These are phyloP conservation scores for Corapipo altera DNA, from an alignment of 2,113 vertebrate genomes.

Conservation along the genomic window DNA sequence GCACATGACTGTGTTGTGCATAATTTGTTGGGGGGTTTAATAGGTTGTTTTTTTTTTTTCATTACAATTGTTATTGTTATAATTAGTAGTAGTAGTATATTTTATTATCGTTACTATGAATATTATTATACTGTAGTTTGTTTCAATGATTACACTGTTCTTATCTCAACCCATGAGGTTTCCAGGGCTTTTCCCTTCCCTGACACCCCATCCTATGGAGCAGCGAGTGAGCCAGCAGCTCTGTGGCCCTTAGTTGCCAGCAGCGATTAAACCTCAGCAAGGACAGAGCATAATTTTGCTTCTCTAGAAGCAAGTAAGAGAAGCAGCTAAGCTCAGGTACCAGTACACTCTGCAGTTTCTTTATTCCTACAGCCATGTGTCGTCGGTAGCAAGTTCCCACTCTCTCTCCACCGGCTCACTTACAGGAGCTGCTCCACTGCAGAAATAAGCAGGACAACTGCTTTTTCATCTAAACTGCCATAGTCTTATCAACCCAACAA, in stretches of 20 bases:
- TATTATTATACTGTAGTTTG: neutral
- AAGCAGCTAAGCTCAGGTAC: neutral
- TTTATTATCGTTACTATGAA: neutral
- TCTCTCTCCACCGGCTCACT: neutral
- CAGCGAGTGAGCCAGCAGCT: neutral
- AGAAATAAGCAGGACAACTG: neutral
- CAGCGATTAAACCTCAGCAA: neutral
- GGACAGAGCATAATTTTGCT: neutral
- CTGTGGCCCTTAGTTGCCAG: neutral
- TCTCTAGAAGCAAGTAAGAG: neutral
- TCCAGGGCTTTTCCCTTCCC: neutral
- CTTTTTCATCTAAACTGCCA: neutral
- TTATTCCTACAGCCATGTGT: neutral
- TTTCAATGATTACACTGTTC: neutral
- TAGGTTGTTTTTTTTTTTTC: neutral
- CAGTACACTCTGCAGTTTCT: neutral
- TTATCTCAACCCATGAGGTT: neutral
- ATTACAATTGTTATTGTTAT: neutral
- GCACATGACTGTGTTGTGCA: neutral
- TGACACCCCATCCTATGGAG: no score
- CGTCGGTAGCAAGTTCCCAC: neutral
- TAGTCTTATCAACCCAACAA: neutral
- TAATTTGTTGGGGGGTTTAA: neutral
- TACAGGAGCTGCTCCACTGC: neutral
- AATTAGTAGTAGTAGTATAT: neutral